Evolutionary conservation across 2,113 vertebrate genomes (phyloP), one percentile per base, ranked within the genome.

Genomic region (Oryzias celebensis): DNA sequence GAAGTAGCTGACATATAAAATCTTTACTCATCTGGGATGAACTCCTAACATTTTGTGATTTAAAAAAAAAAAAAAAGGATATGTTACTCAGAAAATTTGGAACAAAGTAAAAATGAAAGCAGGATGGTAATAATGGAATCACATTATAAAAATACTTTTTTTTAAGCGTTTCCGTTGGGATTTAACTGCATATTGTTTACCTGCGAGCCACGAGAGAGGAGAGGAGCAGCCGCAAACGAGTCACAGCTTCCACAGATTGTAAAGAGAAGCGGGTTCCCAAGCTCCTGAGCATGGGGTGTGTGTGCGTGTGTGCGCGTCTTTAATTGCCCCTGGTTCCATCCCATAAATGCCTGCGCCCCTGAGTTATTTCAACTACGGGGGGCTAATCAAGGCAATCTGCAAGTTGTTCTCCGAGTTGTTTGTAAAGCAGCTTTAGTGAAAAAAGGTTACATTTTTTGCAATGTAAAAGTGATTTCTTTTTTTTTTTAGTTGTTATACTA

Each of bases 241-340:
- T 82, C 78, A 83, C 6, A 52, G 59, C 82, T 82, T 87, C 81
- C 81, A 65, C 31, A 49, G 69, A 83, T 89, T 85, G 80, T 85
- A 54, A 43, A 55, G 57, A 22, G 4, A n/a, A 1, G 7, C 43
- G 51, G 43, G 58, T 63, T 82, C 67, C 42, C 61, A 60, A 60
- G 52, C 59, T 65, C 62, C 61, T 44, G 51, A 31, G 15, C 42
- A 24, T 24, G 20, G 20, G 20, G 20, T 20, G 20, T 20, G 20
- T 20, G 20, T 20, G 20, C 1, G 20, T 20, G 20, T 20, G 20
- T 20, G 20, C 20, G 20, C 20, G 20, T 20, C 20, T 62, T 53
- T 36, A 36, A 63, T 22, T 3, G n/a, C 59, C 46, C 58, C 28
- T 58, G 6, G n/a, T 60, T 53, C 14, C 23, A 53, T 17, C 43